Evolutionary conservation across 2,113 vertebrate species (phyloP).

Genomic region (Serinus canaria): DNA sequence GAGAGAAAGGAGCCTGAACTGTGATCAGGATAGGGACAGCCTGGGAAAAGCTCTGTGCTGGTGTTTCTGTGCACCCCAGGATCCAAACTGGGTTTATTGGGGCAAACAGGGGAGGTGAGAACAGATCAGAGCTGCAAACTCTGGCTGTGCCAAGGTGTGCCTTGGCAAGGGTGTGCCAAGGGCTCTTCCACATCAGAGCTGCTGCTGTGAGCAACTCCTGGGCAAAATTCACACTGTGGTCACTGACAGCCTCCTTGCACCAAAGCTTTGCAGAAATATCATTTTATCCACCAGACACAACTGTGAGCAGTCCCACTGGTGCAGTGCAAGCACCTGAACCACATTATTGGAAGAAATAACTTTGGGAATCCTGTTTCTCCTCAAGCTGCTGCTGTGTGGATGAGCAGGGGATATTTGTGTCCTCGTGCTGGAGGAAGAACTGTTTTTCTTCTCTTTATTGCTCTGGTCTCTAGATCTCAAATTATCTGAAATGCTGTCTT

Average conservation of each 20-base stretch:
- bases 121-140: background rate
- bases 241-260: background rate
- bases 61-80: background rate
- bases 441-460: constrained; percentile 5
- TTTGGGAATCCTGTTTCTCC: background rate
- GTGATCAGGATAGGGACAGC: background rate
- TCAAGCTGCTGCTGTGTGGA: background rate
- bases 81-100: background rate
- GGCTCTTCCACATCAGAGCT: background rate
- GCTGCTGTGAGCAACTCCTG: background rate
- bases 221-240: background rate
- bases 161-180: no score
- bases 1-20: background rate
- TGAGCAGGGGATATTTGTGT: background rate
- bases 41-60: background rate
- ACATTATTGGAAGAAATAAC: background rate
- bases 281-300: background rate
- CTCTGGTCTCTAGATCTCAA: background rate
- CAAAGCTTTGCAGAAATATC: background rate
- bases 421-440: background rate
- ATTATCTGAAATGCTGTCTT: constrained; percentile 18
- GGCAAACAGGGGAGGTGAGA: background rate
- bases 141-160: background rate
- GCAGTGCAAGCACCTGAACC: background rate
- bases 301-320: background rate